phyloP scores from a whole-genome alignment of 2,797 vertebrate genomes.

The Cyclopterus lumpus region DNA sequence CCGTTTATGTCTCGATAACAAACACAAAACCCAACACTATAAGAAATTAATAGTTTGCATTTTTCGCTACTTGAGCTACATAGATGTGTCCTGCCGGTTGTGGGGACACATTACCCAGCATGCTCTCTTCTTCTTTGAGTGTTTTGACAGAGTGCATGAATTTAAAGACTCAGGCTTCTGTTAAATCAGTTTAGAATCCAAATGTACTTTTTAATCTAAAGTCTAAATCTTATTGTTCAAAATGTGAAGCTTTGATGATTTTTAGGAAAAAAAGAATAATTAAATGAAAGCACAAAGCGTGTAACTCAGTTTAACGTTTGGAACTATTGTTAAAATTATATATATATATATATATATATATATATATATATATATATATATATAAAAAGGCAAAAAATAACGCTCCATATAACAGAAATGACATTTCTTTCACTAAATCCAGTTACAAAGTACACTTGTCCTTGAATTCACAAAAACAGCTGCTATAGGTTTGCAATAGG shows the following conservation, averaged over 20 bases:
- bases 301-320: neutral
- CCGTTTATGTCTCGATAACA: neutral
- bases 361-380: too few relatives aligned
- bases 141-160: neutral
- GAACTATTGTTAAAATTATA: too few relatives aligned
- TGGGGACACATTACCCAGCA: constrained; percentile 7
- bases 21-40: too few relatives aligned
- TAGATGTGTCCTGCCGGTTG: neutral
- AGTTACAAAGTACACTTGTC: neutral
- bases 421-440: neutral
- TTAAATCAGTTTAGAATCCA: neutral
- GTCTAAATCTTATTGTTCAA: neutral
- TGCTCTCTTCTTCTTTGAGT: neutral
- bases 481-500: too few relatives aligned
- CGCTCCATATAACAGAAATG: too few relatives aligned
- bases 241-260: neutral
- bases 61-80: too few relatives aligned
- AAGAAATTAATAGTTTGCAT: too few relatives aligned
- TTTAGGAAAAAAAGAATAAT: too few relatives aligned
- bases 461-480: too few relatives aligned
- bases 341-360: too few relatives aligned
- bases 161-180: neutral
- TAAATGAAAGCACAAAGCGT: neutral
- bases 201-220: neutral
- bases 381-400: neutral